Base-by-base conservation (phyloP, 2,113 vertebrate genomes). In the Xiphophorus maculatus region DNA sequence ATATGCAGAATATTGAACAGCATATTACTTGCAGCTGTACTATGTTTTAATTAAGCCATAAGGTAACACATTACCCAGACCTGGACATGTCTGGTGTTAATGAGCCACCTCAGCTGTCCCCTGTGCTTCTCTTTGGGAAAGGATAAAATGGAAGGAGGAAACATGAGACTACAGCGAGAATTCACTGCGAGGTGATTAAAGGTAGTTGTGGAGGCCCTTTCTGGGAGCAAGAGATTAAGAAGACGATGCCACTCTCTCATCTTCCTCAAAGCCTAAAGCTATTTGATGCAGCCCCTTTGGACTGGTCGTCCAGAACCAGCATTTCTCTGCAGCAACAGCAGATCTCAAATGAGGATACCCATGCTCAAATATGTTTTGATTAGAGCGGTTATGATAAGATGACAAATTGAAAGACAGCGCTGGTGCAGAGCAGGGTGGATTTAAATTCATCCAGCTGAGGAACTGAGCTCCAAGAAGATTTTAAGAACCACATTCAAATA, bases 181-280 rank as follows among this genome's bases (percentile, higher is more conserved):
- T 76, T 84, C 40, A 32, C 77, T 81, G 88, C 28, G 75, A 90
- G 89, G 89, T 92, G 91, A 92, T 94, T 92, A 89, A 89, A 89
- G 87, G 75, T 81, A 74, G 80, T 61, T 33, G 82, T 75, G 79
- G 79, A 89, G 86, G 79, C 74, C 68, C 79, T 89, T 80, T 88
- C 87, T 90, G 88, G 82, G 87, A 84, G 90, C 70, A 75, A 84
- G 73, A 88, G 90, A 93, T 92, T 89, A 92, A 86, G 84, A 90
- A 86, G 84, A 85, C 32, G 81, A 87, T 80, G 80, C 77, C 51
- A n/a, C 81, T 84, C 75, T 89, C 83, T 89, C 85, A 92, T 92
- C 87, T 88, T 73, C 76, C 83, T 91, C 86, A 91, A 90, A 91
- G 89, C 79, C 74, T 4, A 3, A 58, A 78, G 65, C 44, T 81